These are phyloP conservation scores for Drosophila stalkeri DNA, from an alignment of 2,888 invertebrate genomes.

Conservation along the genomic window DNA sequence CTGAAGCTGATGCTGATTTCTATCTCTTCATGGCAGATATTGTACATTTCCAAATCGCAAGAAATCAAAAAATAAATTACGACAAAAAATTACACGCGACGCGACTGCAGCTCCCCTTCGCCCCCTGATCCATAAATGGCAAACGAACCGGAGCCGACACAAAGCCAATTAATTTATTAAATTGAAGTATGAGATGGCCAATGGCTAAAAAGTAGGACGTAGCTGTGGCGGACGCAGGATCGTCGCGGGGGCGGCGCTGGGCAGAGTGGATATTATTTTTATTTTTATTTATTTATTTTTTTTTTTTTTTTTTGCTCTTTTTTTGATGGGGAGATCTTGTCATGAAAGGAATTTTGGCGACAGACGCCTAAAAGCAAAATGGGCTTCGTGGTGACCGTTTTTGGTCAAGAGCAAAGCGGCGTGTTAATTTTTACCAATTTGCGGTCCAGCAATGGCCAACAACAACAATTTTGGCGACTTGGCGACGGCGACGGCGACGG, in stretches of 20 bases:
- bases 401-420: constrained; percentile 82
- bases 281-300: no score
- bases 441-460: constrained; percentile 70
- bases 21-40: constrained; percentile 83
- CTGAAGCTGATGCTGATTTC: constrained; percentile 70
- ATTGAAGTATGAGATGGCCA: constrained; percentile 82
- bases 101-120: not conserved
- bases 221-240: not conserved
- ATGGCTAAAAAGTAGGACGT: constrained; percentile 44
- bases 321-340: constrained; percentile 43
- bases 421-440: constrained; percentile 82
- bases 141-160: constrained; percentile 69
- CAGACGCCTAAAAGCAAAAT: constrained; percentile 82
- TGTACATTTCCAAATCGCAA: constrained; percentile 69
- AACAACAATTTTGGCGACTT: constrained; percentile 58
- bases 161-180: constrained; percentile 85
- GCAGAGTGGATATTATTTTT: constrained; percentile 1
- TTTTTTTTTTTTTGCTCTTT: constrained; percentile 2
- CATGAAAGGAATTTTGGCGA: constrained; percentile 83
- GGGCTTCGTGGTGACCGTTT: constrained; percentile 81
- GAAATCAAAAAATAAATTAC: constrained; percentile 27
- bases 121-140: constrained; percentile 31
- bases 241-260: not conserved
- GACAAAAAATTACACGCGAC: constrained; percentile 39
- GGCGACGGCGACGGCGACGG: constrained; percentile 15